Base-by-base conservation (phyloP, 2,113 vertebrate species). In the Amblyornis subalaris region DNA sequence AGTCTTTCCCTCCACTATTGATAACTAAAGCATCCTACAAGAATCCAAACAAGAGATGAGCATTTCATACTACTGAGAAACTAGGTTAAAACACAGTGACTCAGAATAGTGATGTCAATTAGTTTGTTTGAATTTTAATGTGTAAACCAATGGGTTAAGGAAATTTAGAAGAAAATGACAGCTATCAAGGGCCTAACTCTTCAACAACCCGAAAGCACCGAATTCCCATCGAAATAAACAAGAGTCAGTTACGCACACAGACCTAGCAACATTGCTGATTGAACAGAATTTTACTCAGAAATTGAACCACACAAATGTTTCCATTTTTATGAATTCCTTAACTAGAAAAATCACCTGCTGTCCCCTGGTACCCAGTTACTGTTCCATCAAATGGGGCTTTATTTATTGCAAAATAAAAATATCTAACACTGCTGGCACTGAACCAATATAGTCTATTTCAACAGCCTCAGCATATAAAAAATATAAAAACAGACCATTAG, bases 291-390 rank as follows among this genome's bases (percentile, higher is more conserved):
- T 60, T 83, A 74, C 62, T 81, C 35, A 80, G 58, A 72, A 91
- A 91, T 1, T 58, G 44, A 89, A 64, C 35, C 2, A 2, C 62
- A 38, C 29, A 85, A 83, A 67, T 13, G 22, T 54, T 72, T 74
- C 58, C 3, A 14, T 47, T 90, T 81, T 58, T 89, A 33, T 60
- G 18, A 75, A 61, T 75, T 73, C 54, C 9, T 67, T 35, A 92
- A 77, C 44, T 60, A 88, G 36, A 85, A 88, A 91, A 91, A 88
- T 57, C 73, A 90, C 72, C 48, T 58, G 42, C 82, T 88, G 53
- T 70, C 86, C 65, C 69, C 53, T 44, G 51, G 67, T 44, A 74
- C n/a, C 20, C 28, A 23, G 25, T 71, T 42, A 74, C 31, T 8
- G 2, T 76, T 86, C 40, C 38, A 77, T 50, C 62, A 74, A 80